Conservation (phyloP, 2,888 invertebrate species). For the Abscondita cerata region DNA sequence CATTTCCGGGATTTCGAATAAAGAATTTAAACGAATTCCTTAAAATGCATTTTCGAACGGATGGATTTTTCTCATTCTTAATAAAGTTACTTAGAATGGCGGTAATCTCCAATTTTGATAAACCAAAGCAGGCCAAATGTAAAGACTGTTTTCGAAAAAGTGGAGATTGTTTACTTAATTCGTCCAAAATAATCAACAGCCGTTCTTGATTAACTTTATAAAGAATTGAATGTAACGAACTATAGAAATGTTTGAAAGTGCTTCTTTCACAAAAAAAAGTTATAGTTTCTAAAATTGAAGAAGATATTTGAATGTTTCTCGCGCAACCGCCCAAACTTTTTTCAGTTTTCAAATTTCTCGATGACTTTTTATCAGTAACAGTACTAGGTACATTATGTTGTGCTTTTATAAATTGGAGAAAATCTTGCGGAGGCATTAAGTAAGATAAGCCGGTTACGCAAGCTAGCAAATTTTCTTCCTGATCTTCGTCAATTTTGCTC, state of each 20-base stretch:
- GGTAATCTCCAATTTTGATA: not conserved
- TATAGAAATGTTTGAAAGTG: conserved; percentile 18
- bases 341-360: not conserved
- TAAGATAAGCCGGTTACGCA: not conserved
- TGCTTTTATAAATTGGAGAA: not conserved
- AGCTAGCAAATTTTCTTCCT: not conserved
- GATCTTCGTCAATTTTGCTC: not conserved
- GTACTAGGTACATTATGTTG: not conserved
- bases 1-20: conserved; percentile 12
- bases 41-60: conserved; percentile 14
- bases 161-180: conserved; percentile 9
- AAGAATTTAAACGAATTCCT: conserved; percentile 16
- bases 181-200: conserved; percentile 11
- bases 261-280: conserved; percentile 15
- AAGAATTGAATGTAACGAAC: conserved; percentile 18
- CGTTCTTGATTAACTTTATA: conserved; percentile 16
- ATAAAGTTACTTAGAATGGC: conserved; percentile 7
- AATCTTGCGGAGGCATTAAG: not conserved
- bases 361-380: not conserved
- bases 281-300: conserved; percentile 11
- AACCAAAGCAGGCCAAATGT: conserved; percentile 4
- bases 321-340: conserved; percentile 4
- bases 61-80: conserved; percentile 5
- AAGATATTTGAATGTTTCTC: conserved; percentile 18
- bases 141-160: conserved; percentile 24